Evolutionary conservation across 2,888 invertebrate species (phyloP).

Genomic region (Quadroppia sp.): DNA sequence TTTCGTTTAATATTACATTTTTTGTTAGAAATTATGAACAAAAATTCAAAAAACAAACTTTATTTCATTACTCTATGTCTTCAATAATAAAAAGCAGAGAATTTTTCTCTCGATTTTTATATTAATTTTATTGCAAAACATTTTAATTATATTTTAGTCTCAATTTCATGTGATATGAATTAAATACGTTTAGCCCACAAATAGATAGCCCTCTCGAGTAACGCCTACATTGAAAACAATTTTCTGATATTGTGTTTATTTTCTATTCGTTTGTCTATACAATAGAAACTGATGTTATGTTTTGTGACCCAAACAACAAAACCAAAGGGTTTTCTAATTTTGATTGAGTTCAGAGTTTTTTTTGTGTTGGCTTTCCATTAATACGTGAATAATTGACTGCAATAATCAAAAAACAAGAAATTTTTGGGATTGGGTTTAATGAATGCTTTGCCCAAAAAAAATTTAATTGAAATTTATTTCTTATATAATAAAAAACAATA

Average conservation of each 20-base stretch:
- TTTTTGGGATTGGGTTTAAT: slow-evolving; percentile 33
- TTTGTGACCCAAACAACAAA: neutral
- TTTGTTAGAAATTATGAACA: too few species aligned
- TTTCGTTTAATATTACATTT: slow-evolving; percentile 7
- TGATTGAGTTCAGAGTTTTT: neutral
- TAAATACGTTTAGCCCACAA: neutral
- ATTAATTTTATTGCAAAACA: neutral
- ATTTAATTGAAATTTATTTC: slow-evolving; percentile 34
- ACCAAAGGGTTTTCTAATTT: neutral
- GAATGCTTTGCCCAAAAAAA: slow-evolving; percentile 24
- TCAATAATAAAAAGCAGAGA: neutral
- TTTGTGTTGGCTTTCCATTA: neutral
- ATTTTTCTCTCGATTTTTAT: neutral
- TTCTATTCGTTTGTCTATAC: too few species aligned
- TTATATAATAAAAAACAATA: slow-evolving; percentile 8
- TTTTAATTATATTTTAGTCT: slow-evolving; percentile 13
- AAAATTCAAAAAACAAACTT: too few species aligned
- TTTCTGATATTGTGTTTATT: neutral
- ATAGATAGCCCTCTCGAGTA: neutral
- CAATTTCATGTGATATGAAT: neutral
- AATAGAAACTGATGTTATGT: neutral
- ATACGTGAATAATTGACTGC: slow-evolving; percentile 1
- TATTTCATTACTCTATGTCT: too few species aligned
- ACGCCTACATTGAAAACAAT: neutral
- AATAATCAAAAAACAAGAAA: neutral